Evolutionary conservation across 2,888 invertebrate genomes (phyloP), one percentile per base, ranked within the genome.

Genomic region (Pyrrhia umbra): DNA sequence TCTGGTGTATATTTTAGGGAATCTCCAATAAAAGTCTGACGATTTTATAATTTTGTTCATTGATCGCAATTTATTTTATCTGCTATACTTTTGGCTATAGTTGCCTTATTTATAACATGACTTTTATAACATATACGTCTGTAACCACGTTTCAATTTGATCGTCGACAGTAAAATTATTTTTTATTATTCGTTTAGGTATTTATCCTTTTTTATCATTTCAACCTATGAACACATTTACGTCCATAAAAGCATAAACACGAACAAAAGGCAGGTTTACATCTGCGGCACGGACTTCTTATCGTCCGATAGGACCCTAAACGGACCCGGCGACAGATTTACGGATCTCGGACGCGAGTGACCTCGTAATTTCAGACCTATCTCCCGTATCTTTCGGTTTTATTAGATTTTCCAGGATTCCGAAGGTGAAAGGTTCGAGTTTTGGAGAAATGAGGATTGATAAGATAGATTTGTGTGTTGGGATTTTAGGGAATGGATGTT

Each of bases 301-400:
- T 81, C 81, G 70, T 61, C 21, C 51, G 64, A 76, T 72, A 79
- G 79, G 66, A 52, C 59, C 69, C 65, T 52, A 59, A 60, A 56
- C 65, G 74, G 65, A 72, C 78, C 57, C 66, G 71, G 52, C 74
- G 80, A 81, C 80, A 81, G 80, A 81, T 81, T 81, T 82, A 81
- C 82, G 82, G 69, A 75, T 69, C 59, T 58, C 68, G 82, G 80
- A 80, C 82, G 61, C 63, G 67, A 75, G 63, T 81, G 81, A 80
- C 82, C 82, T 70, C 80, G 82, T 82, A 78, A 75, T 72, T 82
- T 80, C 47, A 52, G 63, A 70, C 63, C 70, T 76, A 79, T 81
- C 76, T 76, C 65, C 54, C 82, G 80, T 81, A 79, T 80, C 82
- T 70, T 61, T 56, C 43, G 65, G 62, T 77, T 80, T 80, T 80